A percentile compares a stretch with the other conserved stretches of the same genome.
phyloP scores from a whole-genome alignment of 2,113 vertebrate genomes.

The Cathartes aura region DNA sequence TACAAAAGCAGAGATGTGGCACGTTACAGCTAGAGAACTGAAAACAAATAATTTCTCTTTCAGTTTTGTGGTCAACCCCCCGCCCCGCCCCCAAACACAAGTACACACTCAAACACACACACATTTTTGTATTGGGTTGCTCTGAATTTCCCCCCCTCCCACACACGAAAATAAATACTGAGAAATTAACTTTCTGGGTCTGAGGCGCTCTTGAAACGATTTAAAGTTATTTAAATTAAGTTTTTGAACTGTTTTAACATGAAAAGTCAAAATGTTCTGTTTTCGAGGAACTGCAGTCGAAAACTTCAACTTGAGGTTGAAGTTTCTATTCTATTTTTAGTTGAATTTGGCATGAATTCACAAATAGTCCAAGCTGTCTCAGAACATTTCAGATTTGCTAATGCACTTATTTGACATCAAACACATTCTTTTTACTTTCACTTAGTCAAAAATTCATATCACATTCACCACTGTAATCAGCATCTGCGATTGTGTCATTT shows the following conservation, averaged over 20 bases:
- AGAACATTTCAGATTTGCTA: not conserved
- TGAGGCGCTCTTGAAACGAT: not conserved
- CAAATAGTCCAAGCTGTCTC: not conserved
- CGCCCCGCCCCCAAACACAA: accelerated
- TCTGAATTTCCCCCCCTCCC: not conserved
- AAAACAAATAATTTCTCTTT: not conserved
- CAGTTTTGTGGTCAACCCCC: not conserved
- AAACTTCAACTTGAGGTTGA: not conserved
- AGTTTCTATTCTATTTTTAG: not conserved
- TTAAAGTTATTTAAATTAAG: not conserved
- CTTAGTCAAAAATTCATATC: not conserved
- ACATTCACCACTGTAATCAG: not conserved
- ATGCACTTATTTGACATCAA: not conserved
- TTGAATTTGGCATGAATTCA: not conserved
- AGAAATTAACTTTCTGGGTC: not conserved
- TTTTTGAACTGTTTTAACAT: not conserved
- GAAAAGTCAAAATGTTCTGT: not conserved
- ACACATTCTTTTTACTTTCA: not conserved
- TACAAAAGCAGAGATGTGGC: not conserved
- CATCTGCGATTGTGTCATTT: not conserved
- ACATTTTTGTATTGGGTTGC: not conserved
- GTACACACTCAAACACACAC: not conserved
- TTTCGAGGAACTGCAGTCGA: not conserved
- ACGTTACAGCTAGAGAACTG: not conserved
- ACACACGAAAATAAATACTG: not conserved